These are phyloP conservation scores for Drosophila paulistorum DNA, from an alignment of 1,140 invertebrate genomes.

Conservation along the genomic window DNA sequence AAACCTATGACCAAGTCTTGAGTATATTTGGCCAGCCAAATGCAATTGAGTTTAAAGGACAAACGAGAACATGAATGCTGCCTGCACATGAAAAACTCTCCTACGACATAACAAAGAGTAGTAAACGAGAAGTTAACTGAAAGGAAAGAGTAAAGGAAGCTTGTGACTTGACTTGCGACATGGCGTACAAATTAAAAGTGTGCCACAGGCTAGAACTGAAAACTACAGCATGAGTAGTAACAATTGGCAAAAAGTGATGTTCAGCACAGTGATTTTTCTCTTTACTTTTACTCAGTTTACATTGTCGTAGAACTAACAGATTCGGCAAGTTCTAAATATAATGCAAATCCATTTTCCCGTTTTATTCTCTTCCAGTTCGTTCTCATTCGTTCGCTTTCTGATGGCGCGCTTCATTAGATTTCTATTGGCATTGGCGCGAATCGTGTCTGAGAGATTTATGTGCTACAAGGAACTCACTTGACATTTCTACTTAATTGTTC, in stretches of 20 bases:
- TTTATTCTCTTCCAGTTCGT: too few relatives aligned
- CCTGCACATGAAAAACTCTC: conserved; percentile 1
- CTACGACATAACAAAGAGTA: neutral
- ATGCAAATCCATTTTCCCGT: conserved; percentile 28
- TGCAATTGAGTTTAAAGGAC: conserved; percentile 76
- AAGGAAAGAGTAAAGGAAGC: neutral
- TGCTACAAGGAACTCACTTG: conserved; percentile 42
- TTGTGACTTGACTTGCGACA: conserved; percentile 57
- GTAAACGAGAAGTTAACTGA: neutral
- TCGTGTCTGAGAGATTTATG: conserved; percentile 42
- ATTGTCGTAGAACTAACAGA: conserved; percentile 3
- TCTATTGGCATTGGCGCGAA: conserved; percentile 22
- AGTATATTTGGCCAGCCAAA: conserved; percentile 24
- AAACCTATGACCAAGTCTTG: conserved; percentile 42
- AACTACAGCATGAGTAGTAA: conserved; percentile 29
- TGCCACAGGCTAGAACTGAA: conserved; percentile 59
- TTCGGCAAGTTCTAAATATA: neutral
- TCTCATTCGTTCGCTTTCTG: too few relatives aligned
- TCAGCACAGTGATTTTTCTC: too few relatives aligned
- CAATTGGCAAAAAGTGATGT: conserved; percentile 2
- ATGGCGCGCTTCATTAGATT: conserved; percentile 33
- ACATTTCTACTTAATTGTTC: conserved; percentile 50
- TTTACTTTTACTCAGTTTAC: too few relatives aligned
- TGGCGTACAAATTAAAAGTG: conserved; percentile 73
- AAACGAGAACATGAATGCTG: conserved; percentile 48